These are phyloP conservation scores for Euura saliciscinereae DNA, from an alignment of 1,140 invertebrate species.

Conservation along the genomic window DNA sequence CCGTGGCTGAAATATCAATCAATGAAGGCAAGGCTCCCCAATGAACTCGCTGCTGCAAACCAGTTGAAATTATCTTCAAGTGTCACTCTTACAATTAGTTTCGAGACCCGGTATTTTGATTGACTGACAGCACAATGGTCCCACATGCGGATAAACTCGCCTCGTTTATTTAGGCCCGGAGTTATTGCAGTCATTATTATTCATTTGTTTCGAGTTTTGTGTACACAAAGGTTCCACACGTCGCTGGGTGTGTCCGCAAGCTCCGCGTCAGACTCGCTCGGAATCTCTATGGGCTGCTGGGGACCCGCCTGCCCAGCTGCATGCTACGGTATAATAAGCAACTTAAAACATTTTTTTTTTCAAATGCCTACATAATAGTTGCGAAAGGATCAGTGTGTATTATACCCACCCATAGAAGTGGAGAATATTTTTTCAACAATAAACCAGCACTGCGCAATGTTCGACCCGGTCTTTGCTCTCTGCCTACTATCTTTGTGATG, in stretches of 20 bases:
- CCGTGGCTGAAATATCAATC: too few species aligned
- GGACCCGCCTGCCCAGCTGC: neutral
- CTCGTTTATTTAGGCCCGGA: neutral
- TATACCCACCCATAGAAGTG: neutral
- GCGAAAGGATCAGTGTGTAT: neutral
- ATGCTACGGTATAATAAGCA: neutral
- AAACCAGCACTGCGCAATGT: neutral
- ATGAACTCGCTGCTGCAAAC: neutral
- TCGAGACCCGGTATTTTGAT: neutral
- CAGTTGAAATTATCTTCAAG: slow-evolving; percentile 3
- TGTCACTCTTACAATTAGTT: neutral
- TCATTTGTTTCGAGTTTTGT: slow-evolving; percentile 3
- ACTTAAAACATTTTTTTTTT: neutral
- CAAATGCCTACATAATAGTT: neutral
- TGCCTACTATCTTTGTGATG: neutral
- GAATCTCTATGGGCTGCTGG: neutral
- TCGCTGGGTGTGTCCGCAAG: neutral
- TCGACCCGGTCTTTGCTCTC: neutral
- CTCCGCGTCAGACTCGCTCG: neutral
- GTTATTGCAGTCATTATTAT: neutral
- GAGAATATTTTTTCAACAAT: neutral
- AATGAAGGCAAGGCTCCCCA: too few species aligned
- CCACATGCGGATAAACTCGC: neutral
- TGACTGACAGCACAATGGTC: slow-evolving; percentile 3
- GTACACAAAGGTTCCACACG: neutral